These are phyloP conservation scores for Archaeoteleia sp. DNA, from an alignment of 2,888 invertebrate species.

Conservation along the genomic window DNA sequence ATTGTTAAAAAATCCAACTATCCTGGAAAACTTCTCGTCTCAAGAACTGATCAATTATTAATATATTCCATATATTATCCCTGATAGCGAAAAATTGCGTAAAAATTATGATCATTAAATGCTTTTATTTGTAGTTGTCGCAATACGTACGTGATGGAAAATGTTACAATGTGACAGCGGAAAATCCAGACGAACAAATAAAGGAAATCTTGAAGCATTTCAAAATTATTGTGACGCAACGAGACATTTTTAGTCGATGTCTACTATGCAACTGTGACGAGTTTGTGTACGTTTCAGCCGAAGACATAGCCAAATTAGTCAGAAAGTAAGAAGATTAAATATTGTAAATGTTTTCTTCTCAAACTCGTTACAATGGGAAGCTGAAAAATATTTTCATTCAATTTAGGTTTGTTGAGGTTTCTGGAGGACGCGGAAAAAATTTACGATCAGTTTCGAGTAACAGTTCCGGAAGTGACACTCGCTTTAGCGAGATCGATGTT, in stretches of 20 bases:
- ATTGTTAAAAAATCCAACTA: too few species aligned
- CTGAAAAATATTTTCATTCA: background rate
- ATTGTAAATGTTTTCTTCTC: too few species aligned
- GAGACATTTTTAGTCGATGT: conserved; percentile 84
- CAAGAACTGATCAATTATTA: too few species aligned
- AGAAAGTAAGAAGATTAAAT: conserved; percentile 50
- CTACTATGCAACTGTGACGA: conserved; percentile 77
- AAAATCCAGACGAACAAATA: conserved; percentile 79
- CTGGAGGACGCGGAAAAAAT: too few species aligned
- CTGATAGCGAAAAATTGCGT: too few species aligned
- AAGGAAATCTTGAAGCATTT: conserved; percentile 81
- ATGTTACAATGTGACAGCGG: conserved; percentile 79
- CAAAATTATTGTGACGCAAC: conserved; percentile 79
- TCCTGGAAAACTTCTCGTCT: too few species aligned
- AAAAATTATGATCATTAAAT: too few species aligned
- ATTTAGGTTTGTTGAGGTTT: too few species aligned
- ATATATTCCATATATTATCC: too few species aligned
- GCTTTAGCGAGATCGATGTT: too few species aligned
- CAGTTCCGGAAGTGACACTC: too few species aligned
- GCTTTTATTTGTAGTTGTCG: background rate
- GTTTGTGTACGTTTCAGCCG: conserved; percentile 74
- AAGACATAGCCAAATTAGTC: conserved; percentile 72
- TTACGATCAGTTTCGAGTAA: too few species aligned
- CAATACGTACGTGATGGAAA: background rate
- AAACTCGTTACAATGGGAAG: conserved; percentile 1